A percentile compares a stretch with the other conserved stretches of the same genome.
phyloP scores from a whole-genome alignment of 2,113 vertebrate genomes.

The Syngnathus scovelli region DNA sequence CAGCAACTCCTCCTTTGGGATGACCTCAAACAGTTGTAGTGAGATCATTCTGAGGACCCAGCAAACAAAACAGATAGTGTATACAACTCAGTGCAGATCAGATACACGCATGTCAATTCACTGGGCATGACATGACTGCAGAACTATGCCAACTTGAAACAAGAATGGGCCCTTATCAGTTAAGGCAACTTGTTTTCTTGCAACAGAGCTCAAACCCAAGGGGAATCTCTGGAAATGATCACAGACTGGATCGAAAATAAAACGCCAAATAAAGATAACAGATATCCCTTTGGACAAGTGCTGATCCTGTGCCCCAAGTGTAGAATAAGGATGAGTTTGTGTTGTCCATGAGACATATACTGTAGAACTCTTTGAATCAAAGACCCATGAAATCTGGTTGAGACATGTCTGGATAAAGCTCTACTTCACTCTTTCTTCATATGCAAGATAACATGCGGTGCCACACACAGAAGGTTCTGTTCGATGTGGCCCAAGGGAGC shows the following conservation, averaged over 20 bases:
- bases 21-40: slow-evolving; percentile 30
- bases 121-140: slow-evolving; percentile 32
- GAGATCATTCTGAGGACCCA: slow-evolving; percentile 41
- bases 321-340: slow-evolving; percentile 30
- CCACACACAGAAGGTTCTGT: slow-evolving; percentile 3
- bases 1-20: slow-evolving; percentile 25
- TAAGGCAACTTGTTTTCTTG: slow-evolving; percentile 45
- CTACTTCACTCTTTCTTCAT: slow-evolving; percentile 20
- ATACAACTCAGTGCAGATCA: slow-evolving; percentile 21
- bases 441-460: slow-evolving; percentile 11
- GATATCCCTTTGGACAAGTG: slow-evolving; percentile 39
- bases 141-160: slow-evolving; percentile 51
- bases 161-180: slow-evolving; percentile 48
- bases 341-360: slow-evolving; percentile 16
- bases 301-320: slow-evolving; percentile 18
- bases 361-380: slow-evolving; percentile 29
- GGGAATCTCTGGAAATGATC: slow-evolving; percentile 43
- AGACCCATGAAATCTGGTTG: slow-evolving; percentile 33
- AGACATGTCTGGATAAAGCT: slow-evolving; percentile 37
- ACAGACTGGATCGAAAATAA: slow-evolving; percentile 40
- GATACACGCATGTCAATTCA: slow-evolving; percentile 32
- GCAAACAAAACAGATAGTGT: slow-evolving; percentile 39
- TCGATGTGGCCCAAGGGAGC: slow-evolving; percentile 13
- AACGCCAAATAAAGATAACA: slow-evolving; percentile 38
- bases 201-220: slow-evolving; percentile 28